Evolutionary conservation across 2,797 vertebrate genomes (phyloP).

Genomic region (Alfaro cultratus): DNA sequence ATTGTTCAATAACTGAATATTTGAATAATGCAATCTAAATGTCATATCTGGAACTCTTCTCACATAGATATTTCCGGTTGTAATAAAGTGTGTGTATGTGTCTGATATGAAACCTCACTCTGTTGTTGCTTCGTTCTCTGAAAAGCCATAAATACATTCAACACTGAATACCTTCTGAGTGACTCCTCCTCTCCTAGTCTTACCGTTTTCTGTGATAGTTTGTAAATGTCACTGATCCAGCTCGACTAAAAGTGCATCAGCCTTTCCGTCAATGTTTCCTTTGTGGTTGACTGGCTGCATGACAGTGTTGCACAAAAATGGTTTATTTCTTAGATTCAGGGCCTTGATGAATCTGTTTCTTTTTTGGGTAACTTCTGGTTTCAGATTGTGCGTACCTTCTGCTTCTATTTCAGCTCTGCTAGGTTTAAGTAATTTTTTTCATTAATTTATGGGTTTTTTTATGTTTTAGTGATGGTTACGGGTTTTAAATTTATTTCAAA

Average conservation of each 20-base stretch:
- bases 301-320: conserved; percentile 11
- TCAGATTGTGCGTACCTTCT: conserved; percentile 2
- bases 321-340: conserved; percentile 25
- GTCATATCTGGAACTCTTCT: neutral
- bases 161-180: neutral
- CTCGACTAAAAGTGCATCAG: conserved; percentile 1
- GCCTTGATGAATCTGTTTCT: conserved; percentile 9
- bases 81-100: neutral
- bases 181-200: no score
- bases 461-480: neutral
- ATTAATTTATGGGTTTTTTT: no score
- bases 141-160: neutral
- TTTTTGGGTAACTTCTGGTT: conserved; percentile 9
- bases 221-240: neutral
- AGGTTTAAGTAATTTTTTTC: neutral
- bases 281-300: conserved; percentile 3
- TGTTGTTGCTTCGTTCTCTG: conserved; percentile 2
- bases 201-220: neutral
- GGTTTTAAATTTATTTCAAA: neutral
- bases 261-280: conserved; percentile 4
- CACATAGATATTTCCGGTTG: neutral
- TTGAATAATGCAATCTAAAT: neutral
- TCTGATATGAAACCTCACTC: neutral
- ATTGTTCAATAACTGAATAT: neutral
- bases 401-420: neutral